These are phyloP conservation scores for Protaetia brevitarsis DNA, from an alignment of 1,140 invertebrate genomes.

Conservation along the genomic window DNA sequence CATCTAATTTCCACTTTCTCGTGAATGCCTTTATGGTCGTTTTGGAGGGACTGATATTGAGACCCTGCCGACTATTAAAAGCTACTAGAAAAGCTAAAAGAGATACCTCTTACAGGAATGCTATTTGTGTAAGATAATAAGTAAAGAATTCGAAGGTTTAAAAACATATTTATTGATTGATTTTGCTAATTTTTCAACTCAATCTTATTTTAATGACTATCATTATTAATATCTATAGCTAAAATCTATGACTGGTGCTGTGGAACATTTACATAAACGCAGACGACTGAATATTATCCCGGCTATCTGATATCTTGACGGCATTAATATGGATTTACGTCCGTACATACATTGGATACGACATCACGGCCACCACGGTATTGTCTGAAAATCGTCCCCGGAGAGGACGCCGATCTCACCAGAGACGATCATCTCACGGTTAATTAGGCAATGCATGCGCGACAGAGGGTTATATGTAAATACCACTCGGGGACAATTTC, in stretches of 20 bases:
- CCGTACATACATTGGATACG: background rate
- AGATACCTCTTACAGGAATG: too few relatives aligned
- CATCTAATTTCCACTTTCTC: too few relatives aligned
- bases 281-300: background rate
- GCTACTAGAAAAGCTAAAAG: too few relatives aligned
- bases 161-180: too few relatives aligned
- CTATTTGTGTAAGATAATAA: too few relatives aligned
- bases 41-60: too few relatives aligned
- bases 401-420: background rate
- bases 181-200: too few relatives aligned
- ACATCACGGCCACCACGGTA: background rate
- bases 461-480: slow-evolving; percentile 42
- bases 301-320: background rate
- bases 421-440: slow-evolving; percentile 43
- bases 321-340: background rate
- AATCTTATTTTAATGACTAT: too few relatives aligned
- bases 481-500: slow-evolving; percentile 47
- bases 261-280: background rate
- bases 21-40: too few relatives aligned
- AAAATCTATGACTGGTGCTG: background rate
- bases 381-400: slow-evolving; percentile 9
- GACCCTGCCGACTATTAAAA: too few relatives aligned
- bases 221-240: too few relatives aligned
- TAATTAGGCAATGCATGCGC: slow-evolving; percentile 44
- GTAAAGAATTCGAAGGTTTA: too few relatives aligned